phyloP scores from a whole-genome alignment of 1,140 invertebrate genomes.

The Ips typographus region DNA sequence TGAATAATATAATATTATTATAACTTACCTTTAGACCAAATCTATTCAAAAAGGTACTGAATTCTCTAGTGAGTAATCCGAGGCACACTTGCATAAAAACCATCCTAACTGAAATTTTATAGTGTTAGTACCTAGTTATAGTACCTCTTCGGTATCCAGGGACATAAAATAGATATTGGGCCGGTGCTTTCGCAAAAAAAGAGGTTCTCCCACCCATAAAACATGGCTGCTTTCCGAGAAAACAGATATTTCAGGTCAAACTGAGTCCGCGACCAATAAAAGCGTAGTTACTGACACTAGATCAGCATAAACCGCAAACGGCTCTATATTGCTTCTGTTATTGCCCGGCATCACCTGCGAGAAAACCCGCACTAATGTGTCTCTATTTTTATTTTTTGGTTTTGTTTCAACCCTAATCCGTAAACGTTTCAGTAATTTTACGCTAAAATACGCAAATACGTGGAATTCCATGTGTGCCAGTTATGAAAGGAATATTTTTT shows the following conservation, averaged over 20 bases:
- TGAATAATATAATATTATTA: no score
- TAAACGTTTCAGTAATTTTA: background rate
- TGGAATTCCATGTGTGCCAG: background rate
- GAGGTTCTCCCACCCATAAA: constrained; percentile 2
- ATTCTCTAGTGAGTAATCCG: no score
- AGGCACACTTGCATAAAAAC: no score
- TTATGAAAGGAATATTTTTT: background rate
- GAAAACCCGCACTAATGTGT: no score
- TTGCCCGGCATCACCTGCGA: background rate
- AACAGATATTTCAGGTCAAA: constrained; percentile 25
- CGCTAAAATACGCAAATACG: background rate
- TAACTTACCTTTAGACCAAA: no score
- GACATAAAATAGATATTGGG: constrained; percentile 29
- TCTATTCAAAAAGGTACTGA: no score
- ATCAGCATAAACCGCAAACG: constrained; percentile 13
- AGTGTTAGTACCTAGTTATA: no score
- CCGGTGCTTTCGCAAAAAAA: constrained; percentile 23
- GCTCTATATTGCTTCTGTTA: constrained; percentile 5
- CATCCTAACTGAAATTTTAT: no score
- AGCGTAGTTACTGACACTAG: constrained; percentile 15
- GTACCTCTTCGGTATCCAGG: constrained; percentile 22
- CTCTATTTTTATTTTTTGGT: background rate
- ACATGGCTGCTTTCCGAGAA: constrained; percentile 8
- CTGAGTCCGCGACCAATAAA: constrained; percentile 27
- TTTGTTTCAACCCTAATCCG: background rate